Evolutionary conservation across 53 echinoderm and acorn worm species (phyloP).

Genomic region (Henricia sp.): DNA sequence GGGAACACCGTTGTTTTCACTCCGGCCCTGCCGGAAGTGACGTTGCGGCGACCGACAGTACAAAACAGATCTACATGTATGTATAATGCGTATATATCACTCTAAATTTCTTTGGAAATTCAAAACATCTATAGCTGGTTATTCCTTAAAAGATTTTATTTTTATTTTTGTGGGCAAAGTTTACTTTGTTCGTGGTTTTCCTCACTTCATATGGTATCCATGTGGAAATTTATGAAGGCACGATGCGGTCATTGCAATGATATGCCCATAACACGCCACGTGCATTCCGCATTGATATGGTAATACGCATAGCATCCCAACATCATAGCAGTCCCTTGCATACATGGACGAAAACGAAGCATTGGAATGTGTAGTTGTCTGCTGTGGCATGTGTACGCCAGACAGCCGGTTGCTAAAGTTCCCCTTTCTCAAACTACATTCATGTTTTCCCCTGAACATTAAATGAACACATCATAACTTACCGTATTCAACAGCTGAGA

Average conservation of each 20-base stretch:
- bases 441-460: neutral
- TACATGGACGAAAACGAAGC: constrained; percentile 43
- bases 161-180: neutral
- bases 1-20: too few species aligned
- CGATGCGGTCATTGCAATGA: constrained; percentile 32
- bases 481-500: neutral
- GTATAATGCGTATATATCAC: too few species aligned
- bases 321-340: neutral
- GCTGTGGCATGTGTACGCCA: neutral
- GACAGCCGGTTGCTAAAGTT: neutral
- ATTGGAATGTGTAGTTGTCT: constrained; percentile 1
- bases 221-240: neutral
- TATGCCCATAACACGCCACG: constrained; percentile 9
- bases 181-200: neutral
- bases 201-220: constrained; percentile 15
- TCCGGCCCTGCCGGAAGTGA: too few species aligned
- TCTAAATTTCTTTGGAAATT: too few species aligned
- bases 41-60: too few species aligned
- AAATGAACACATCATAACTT: constrained; percentile 5
- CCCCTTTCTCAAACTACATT: neutral
- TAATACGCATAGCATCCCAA: constrained; percentile 5
- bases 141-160: too few species aligned
- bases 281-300: constrained; percentile 48
- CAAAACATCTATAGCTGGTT: too few species aligned
- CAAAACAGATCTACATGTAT: too few species aligned